phyloP scores from a whole-genome alignment of 1,140 invertebrate genomes.

The Chrysomallon squamiferum region DNA sequence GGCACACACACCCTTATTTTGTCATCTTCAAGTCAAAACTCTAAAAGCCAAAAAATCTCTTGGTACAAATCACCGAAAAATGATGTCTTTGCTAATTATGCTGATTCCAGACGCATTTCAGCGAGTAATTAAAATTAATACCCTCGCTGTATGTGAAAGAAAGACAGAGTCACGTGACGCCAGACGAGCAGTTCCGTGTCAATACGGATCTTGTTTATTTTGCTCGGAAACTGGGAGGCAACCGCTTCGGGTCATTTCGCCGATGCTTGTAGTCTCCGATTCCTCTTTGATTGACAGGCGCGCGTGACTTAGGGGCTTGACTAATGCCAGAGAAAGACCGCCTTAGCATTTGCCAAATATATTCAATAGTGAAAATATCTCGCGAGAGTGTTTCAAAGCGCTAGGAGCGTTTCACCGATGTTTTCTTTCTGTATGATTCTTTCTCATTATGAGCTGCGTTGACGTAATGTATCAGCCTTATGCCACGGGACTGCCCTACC shows the following conservation, averaged over 20 bases:
- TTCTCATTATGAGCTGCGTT: conserved; percentile 8
- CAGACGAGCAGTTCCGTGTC: background rate
- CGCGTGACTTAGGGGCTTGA: background rate
- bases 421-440: background rate
- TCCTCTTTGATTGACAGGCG: conserved; percentile 3
- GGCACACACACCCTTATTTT: too few relatives aligned
- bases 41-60: background rate
- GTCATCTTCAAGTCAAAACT: too few relatives aligned
- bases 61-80: background rate
- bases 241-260: too few relatives aligned
- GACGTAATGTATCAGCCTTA: conserved; percentile 12
- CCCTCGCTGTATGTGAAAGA: background rate
- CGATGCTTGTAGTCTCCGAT: too few relatives aligned
- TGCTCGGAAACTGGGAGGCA: too few relatives aligned
- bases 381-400: background rate
- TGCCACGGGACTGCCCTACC: conserved; percentile 1
- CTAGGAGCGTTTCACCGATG: background rate
- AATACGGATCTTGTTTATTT: background rate
- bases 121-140: conserved; percentile 7
- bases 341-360: conserved; percentile 10
- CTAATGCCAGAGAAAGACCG: background rate
- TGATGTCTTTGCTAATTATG: background rate
- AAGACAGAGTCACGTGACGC: conserved; percentile 7
- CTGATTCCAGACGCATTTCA: background rate
- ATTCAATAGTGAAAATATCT: conserved; percentile 14